Base-by-base conservation (phyloP, 2,888 invertebrate species). In the Dicycla oo region DNA sequence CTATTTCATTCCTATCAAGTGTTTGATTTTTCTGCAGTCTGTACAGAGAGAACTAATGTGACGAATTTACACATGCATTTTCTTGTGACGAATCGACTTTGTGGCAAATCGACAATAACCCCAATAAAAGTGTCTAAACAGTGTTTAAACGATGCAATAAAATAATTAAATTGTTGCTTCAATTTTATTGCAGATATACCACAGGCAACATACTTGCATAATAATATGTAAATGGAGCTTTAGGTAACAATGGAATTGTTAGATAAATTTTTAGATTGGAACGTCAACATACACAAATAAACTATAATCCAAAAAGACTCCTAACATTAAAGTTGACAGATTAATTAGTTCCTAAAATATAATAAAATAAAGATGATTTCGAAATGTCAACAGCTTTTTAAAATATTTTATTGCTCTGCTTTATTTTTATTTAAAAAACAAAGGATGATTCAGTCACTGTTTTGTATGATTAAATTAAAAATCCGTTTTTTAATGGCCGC, bases 321-420 rank as follows among this genome's bases (percentile, higher is more conserved):
- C 3, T 45, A 51, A 40, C 62, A 56, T 56, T 54, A 43, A 51
- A 53, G 5, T n/a, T 68, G 49, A 2, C 49, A 69, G 45, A 66
- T 62, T 78, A 73, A 73, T 68, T 51, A 23, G 51, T 62, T 58
- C 11, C 7, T 43, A 57, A 75, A 54, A 53, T 23, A 56, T 60
- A 56, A 51, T 60, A 49, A 72, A 75, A 65, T 40, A 15, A 26
- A 26, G n/a, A 49, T 11, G 15, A 45, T 20, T 26, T 47, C 0
- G 43, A 79, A 82, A 80, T 82, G 56, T 74, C 74, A 80, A 79
- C 65, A 34, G 53, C 54, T 56, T 62, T 65, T 56, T 34, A 65
- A 62, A 47, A 53, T 20, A 63, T 70, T 79, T 69, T 73, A 66
- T 66, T 69, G 30, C 18, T 53, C 34, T 57, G 40, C 4, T 53